phyloP scores from a whole-genome alignment of 2,113 vertebrate genomes.

The Andinoacara biseriatus region DNA sequence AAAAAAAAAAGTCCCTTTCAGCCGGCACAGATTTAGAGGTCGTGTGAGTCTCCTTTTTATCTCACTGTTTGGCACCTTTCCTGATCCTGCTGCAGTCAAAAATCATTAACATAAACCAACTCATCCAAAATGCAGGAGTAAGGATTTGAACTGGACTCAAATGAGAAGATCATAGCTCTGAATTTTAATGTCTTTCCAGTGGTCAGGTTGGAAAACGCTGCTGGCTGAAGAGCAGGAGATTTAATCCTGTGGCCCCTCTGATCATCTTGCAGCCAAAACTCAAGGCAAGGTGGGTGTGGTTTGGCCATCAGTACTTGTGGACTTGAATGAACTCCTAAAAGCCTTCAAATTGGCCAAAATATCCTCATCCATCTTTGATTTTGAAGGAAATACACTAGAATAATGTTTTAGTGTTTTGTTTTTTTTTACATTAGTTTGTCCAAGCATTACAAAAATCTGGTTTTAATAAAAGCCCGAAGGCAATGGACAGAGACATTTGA shows the following conservation, averaged over 20 bases:
- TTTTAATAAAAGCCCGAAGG: not conserved
- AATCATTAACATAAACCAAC: slow-evolving; percentile 21
- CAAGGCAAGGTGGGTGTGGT: not conserved
- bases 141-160: slow-evolving; percentile 16
- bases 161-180: slow-evolving; percentile 3
- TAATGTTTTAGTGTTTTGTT: rapidly evolving
- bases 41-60: not conserved
- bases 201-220: not conserved
- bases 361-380: not conserved
- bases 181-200: slow-evolving; percentile 7
- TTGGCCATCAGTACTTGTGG: not conserved
- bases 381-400: not conserved
- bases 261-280: not conserved
- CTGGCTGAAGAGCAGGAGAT: not conserved
- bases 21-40: slow-evolving; percentile 21
- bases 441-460: not conserved
- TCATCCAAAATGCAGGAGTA: slow-evolving; percentile 16
- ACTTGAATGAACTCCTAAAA: not conserved
- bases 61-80: not conserved
- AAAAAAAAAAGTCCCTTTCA: not conserved
- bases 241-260: not conserved
- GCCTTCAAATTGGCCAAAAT: not conserved
- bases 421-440: not conserved
- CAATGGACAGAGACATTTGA: not conserved
- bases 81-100: slow-evolving; percentile 18